Percentiles rank a stretch among this genome's conserved stretches.
phyloP scores from a whole-genome alignment of 2,113 vertebrate genomes.

The Ochotona curzoniae region DNA sequence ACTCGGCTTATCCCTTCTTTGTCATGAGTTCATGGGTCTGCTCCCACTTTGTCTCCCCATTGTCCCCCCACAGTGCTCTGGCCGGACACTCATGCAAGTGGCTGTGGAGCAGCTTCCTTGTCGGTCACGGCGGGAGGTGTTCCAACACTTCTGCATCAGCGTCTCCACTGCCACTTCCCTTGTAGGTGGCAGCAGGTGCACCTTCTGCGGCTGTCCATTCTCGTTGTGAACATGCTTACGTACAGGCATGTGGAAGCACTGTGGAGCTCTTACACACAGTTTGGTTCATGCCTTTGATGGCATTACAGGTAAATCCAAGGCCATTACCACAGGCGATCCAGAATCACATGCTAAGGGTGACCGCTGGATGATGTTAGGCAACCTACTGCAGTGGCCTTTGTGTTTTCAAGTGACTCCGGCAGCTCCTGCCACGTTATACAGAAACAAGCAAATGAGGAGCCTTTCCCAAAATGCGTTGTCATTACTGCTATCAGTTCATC shows the following conservation, averaged over 20 bases:
- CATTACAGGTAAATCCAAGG: conserved; percentile 6
- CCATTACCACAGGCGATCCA: not conserved
- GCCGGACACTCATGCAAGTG: not conserved
- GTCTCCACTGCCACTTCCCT: not conserved
- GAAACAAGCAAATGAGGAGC: conserved; percentile 23
- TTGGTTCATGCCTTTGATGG: not conserved
- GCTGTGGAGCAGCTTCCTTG: not conserved
- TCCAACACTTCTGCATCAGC: not conserved
- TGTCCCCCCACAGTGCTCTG: not conserved
- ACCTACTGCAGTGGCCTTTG: not conserved
- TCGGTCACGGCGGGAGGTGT: not conserved
- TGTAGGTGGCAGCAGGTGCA: not conserved
- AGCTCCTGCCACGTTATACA: conserved; percentile 28
- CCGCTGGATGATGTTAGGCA: not conserved
- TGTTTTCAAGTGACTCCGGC: not conserved
- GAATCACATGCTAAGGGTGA: not conserved
- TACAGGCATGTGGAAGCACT: not conserved
- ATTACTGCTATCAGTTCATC: conserved; percentile 41
- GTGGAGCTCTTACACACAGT: not conserved
- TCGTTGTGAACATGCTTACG: not conserved
- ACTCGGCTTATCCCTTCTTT: not conserved
- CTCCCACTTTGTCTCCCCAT: not conserved
- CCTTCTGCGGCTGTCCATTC: not conserved
- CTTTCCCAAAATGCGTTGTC: conserved; percentile 40
- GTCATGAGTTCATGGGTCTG: not conserved